Percentiles rank a stretch among this genome's conserved stretches.
phyloP scores from a whole-genome alignment of 2,888 invertebrate species.

The Pemphredon lugubris region DNA sequence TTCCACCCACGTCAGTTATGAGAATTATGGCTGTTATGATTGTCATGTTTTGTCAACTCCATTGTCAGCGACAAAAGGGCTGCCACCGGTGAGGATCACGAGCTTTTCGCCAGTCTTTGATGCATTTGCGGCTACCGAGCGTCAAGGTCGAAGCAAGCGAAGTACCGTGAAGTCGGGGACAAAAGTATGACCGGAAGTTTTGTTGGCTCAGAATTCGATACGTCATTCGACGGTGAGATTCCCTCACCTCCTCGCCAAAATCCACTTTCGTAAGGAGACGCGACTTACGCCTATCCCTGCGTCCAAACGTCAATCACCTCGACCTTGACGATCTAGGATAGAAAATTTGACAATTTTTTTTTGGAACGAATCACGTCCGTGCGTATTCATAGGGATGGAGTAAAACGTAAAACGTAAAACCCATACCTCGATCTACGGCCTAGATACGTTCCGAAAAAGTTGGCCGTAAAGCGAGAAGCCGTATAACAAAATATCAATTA shows the following conservation, averaged over 20 bases:
- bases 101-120: conserved; percentile 29
- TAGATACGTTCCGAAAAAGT: too few species aligned
- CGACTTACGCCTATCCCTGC: neutral
- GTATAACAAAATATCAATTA: too few species aligned
- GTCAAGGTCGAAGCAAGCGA: conserved; percentile 5
- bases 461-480: too few species aligned
- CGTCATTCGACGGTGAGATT: conserved; percentile 61
- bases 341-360: too few species aligned
- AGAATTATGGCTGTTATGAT: conserved; percentile 73
- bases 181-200: conserved; percentile 69
- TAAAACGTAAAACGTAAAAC: too few species aligned
- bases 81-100: conserved; percentile 52
- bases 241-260: conserved; percentile 5
- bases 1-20: conserved; percentile 67
- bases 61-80: conserved; percentile 69
- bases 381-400: too few species aligned
- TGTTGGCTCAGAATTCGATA: conserved; percentile 71
- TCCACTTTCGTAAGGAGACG: conserved; percentile 18
- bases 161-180: conserved; percentile 41
- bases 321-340: too few species aligned
- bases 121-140: conserved; percentile 30
- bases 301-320: neutral
- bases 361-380: too few species aligned
- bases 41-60: conserved; percentile 80
- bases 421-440: too few species aligned